A percentile compares a stretch with the other conserved stretches of the same genome.
phyloP scores from a whole-genome alignment of 2,797 vertebrate genomes.

The Pseudomugil gertrudae region DNA sequence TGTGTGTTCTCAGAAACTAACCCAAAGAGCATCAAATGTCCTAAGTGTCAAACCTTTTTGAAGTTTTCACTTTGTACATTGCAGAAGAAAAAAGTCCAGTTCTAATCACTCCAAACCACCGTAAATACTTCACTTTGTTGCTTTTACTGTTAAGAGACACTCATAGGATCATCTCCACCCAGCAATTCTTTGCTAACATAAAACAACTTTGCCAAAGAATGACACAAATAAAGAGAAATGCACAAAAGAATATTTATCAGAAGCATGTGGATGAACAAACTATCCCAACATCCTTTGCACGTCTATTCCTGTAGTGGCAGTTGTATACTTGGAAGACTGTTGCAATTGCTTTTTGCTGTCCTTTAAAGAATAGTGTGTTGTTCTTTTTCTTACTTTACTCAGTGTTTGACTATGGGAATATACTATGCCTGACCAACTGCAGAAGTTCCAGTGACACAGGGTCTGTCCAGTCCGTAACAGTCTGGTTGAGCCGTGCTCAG shows the following conservation, averaged over 20 bases:
- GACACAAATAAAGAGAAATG: slow-evolving; percentile 52
- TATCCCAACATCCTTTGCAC: slow-evolving; percentile 50
- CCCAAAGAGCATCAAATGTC: slow-evolving; percentile 20
- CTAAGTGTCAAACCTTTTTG: slow-evolving; percentile 23
- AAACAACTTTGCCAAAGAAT: slow-evolving; percentile 63
- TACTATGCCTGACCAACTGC: too few species aligned
- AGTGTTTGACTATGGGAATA: too few species aligned
- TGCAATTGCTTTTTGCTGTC: neutral
- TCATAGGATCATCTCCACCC: slow-evolving; percentile 19
- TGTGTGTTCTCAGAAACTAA: slow-evolving; percentile 26
- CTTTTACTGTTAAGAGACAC: slow-evolving; percentile 35
- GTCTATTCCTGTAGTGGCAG: slow-evolving; percentile 28
- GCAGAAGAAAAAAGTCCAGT: slow-evolving; percentile 3
- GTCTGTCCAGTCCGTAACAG: too few species aligned
- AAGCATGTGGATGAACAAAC: slow-evolving; percentile 62
- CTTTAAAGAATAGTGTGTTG: neutral
- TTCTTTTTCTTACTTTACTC: neutral
- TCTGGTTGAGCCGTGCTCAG: too few species aligned
- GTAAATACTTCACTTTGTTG: slow-evolving; percentile 28
- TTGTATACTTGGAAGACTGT: slow-evolving; percentile 9
- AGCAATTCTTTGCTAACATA: slow-evolving; percentile 27
- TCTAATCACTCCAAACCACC: slow-evolving; percentile 17
- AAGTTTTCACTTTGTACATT: slow-evolving; percentile 25
- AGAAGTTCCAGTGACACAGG: too few species aligned
- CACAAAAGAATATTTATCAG: slow-evolving; percentile 62